Evolutionary conservation across 2,888 invertebrate genomes (phyloP), one percentile per base, ranked within the genome.

Genomic region (Zaprionus lineosus): DNA sequence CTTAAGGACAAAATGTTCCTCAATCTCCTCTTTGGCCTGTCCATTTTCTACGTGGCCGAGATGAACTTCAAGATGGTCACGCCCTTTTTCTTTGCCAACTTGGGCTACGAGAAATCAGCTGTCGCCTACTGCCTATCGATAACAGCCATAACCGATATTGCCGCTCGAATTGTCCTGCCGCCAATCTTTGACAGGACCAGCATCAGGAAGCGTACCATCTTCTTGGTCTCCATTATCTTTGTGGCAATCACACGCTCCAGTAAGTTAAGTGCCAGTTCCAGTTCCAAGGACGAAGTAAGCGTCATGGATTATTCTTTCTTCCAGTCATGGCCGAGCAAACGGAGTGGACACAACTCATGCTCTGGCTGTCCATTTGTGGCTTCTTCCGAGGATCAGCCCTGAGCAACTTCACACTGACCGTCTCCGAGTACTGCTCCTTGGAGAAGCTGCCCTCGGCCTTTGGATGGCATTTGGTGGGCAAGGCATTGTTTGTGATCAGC

Each of bases 321-420:
- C 57, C 0, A 95, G 95, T 94, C 37, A 90, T 95, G 88, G 95
- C 95, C 0, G 92, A 94, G 84, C 95, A 94, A 90, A 92, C 92
- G 0, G 93, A 94, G 29, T 94, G 94, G 92, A 91, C 92, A 4
- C 91, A 92, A 28, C 90, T 95, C 6, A 92, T 94, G 92, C 75
- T 93, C 3, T 93, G 94, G 93, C 89, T 95, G 59, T 93, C 94
- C 0, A 92, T 95, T 50, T 94, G 94, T 86, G 95, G 95, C 9
- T 95, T 95, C 91, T 93, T 95, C 88, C 91, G 95, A 53, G 95
- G 95, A 55, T 93, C 94, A 84, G 94, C 95, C 9, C 91, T 95
- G 36, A 94, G 94, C 74, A 95, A 95, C 89, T 93, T 95, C 86
- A 94, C 94, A 21, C 92, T 95, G 4, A 94, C 94, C n/a, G 94